phyloP scores from a whole-genome alignment of 1,140 invertebrate genomes.

The Harpegnathos saltator region DNA sequence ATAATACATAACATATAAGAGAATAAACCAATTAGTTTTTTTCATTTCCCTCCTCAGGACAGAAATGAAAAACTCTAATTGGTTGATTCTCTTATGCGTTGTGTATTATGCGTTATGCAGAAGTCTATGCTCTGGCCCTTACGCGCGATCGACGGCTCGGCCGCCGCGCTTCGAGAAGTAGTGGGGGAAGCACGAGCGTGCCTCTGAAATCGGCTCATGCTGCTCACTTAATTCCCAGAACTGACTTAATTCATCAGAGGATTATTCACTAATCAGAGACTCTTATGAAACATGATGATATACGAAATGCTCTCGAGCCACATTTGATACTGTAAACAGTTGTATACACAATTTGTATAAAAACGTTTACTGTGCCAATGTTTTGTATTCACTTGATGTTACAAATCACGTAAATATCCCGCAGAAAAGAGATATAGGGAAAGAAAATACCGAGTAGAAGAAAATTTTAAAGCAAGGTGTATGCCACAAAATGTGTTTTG shows the following conservation, averaged over 20 bases:
- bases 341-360: slow-evolving; percentile 39
- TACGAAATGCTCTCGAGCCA: slow-evolving; percentile 13
- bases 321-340: slow-evolving; percentile 34
- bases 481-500: slow-evolving; percentile 47
- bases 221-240: no score
- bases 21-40: no score
- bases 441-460: slow-evolving; percentile 30
- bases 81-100: no score
- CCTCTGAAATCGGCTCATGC: no score
- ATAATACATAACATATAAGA: no score
- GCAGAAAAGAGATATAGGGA: background rate
- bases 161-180: no score
- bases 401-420: slow-evolving; percentile 1
- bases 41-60: no score
- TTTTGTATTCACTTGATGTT: slow-evolving; percentile 31
- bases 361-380: slow-evolving; percentile 41
- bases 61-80: no score
- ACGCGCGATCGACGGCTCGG: no score
- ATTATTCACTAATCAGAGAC: slow-evolving; percentile 27
- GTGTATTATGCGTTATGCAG: no score
- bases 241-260: background rate
- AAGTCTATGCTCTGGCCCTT: no score
- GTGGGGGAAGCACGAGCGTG: no score
- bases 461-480: slow-evolving; percentile 33
- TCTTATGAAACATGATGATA: slow-evolving; percentile 9